Conservation (phyloP, 2,113 vertebrate genomes). For the Geothlypis trichas region DNA sequence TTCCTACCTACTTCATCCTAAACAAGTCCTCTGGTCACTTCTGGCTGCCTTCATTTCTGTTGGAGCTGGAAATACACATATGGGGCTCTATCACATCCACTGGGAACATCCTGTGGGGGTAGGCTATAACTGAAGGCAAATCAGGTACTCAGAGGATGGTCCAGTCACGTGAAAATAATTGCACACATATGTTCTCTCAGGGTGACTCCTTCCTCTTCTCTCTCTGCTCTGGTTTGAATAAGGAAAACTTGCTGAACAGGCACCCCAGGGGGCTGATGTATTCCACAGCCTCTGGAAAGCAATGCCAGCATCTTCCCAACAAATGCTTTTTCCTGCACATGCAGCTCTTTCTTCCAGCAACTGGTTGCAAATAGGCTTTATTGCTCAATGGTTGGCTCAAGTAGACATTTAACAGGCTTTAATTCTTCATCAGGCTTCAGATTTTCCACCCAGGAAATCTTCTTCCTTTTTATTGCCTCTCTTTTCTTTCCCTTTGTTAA, state of each 20-base stretch:
- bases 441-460: constrained; percentile 42
- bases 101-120: neutral
- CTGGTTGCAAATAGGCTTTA: constrained; percentile 7
- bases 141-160: neutral
- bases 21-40: neutral
- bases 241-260: neutral
- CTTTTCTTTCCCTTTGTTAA: constrained; percentile 32
- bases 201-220: neutral
- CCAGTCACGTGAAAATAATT: neutral
- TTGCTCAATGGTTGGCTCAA: constrained; percentile 16
- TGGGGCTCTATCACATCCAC: too few species aligned
- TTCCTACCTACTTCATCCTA: neutral
- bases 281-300: neutral
- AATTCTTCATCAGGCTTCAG: constrained; percentile 57
- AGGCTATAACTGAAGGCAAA: neutral
- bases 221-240: neutral
- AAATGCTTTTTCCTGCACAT: neutral
- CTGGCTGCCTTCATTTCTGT: neutral
- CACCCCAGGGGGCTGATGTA: neutral
- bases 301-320: constrained; percentile 12
- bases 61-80: neutral
- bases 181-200: neutral
- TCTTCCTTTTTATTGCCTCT: neutral
- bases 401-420: constrained; percentile 36
- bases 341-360: neutral